Evolutionary conservation across 2,797 vertebrate species (phyloP), one percentile per base, ranked within the genome.

Genomic region (Mastacembelus armatus): DNA sequence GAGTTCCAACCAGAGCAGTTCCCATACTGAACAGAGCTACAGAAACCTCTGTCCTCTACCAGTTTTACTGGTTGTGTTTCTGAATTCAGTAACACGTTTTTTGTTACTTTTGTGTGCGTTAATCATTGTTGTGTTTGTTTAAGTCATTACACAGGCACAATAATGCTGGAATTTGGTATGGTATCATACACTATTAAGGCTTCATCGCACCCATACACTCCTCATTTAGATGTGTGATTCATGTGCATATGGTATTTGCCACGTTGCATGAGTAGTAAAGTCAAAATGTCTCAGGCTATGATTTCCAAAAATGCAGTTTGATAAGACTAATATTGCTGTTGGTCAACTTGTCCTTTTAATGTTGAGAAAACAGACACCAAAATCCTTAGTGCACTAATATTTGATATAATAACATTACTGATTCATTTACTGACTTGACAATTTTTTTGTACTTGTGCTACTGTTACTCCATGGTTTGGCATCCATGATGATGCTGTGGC

Each of bases 231-330:
- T 38, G 48, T 74, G 51, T 68, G 51, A 51, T 58, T 38, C 69
- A 61, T 74, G 33, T 69, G 9, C 51, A 75, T 61, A 35, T 15
- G 29, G 21, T 27, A 26, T 60, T 24, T 45, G 11, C 22, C 22
- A 52, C 29, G 57, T 57, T 88, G 88, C 87, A 91, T 89, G 86
- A 35, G 18, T 24, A 74, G 40, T 8, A 38, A 62, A 4, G 40
- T 50, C 24, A 51, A 29, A 29, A n/a, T 74, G 45, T 36, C 10
- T 33, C 10, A 11, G 38, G 11, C 32, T 22, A 1, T 36, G 3
- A 33, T 11, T 15, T 45, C 24, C 24, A 24, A 38, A 6, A 14
- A 1, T 32, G 35, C 12, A 2, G 16, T 9, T 7, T 35, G 8
- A 36, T 4, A 10, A 50, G 15, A 33, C 7, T 40, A 10, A 15